Evolutionary conservation across 2,113 vertebrate genomes (phyloP), one percentile per base, ranked within the genome.

Genomic region (Hyaena hyaena): DNA sequence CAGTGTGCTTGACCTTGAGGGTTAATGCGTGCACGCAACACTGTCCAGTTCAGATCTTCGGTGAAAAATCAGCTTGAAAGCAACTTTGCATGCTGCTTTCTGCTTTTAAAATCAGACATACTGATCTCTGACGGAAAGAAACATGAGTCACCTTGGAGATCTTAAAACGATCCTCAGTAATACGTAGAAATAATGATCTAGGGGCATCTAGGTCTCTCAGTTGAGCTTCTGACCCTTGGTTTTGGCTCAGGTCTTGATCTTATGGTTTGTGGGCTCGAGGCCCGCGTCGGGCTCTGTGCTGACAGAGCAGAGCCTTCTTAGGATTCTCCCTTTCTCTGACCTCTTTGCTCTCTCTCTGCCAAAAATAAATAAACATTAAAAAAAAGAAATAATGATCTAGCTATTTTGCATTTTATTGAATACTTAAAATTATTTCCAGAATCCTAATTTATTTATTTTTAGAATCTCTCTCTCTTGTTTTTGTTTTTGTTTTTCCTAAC

Each of bases 41-140:
- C 61, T 3, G 3, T 94, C 5, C 76, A 82, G 5, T 80, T 50
- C 63, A 33, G 26, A 1, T 73, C 77, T 3, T 35, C 17, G 39
- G 50, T 74, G 58, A 80, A 65, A 68, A 97, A 68, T 76, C 50
- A 31, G 48, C 53, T 33, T 7, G 11, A 69, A 81, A 86, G 19
- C 35, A 48, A 16, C 26, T 69, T 66, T 86, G 19, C 48, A 3
- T 48, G 39, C 48, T 33, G 83, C 58, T 92, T 76, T 69, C 24
- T 82, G 81, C 24, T 89, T 86, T 88, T 76, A 71, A 90, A 73
- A 58, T 92, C 69, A 63, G 74, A 50, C 33, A 11, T 16, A 69
- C 45, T 71, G 33, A 92, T 95, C 45, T 84, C 63, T 28, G 50
- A 96, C 43, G n/a, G 68, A 74, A 94, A 65, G 63, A 66, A 90